Evolutionary conservation across 2,113 vertebrate species (phyloP).

Genomic region (Osmerus eperlanus): DNA sequence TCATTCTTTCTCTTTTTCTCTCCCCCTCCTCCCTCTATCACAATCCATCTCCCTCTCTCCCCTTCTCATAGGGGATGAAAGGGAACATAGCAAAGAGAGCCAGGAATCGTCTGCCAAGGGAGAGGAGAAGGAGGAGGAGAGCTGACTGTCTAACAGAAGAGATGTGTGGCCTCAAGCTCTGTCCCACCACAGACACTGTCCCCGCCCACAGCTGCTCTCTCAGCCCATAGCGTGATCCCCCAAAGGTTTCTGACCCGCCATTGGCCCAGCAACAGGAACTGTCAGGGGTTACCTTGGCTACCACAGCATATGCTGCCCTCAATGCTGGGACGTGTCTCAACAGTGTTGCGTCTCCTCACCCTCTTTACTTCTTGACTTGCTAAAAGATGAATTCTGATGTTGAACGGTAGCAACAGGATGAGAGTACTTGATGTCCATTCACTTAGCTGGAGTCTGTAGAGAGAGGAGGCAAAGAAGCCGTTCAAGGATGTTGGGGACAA

Average conservation of each 20-base stretch:
- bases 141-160: constrained; percentile 15
- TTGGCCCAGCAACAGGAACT: neutral
- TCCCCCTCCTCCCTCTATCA: too few species aligned
- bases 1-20: neutral
- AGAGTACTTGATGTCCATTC: too few species aligned
- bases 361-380: constrained; percentile 10
- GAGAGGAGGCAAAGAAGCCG: too few species aligned
- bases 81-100: constrained; percentile 36
- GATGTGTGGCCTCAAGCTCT: constrained; percentile 9
- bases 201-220: neutral
- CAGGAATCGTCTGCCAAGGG: constrained; percentile 28
- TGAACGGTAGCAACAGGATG: too few species aligned
- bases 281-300: constrained; percentile 21
- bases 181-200: constrained; percentile 14
- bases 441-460: too few species aligned
- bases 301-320: constrained; percentile 6
- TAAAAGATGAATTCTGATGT: too few species aligned
- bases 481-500: too few species aligned
- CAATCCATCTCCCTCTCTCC: neutral
- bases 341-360: constrained; percentile 19
- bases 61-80: constrained; percentile 21
- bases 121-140: constrained; percentile 32
- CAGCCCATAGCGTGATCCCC: constrained; percentile 1
- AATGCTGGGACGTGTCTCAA: constrained; percentile 15
- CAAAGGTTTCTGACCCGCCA: constrained; percentile 22